Evolutionary conservation across 2,113 vertebrate genomes (phyloP), one percentile per base, ranked within the genome.

Genomic region (Gymnocephalus cernua): DNA sequence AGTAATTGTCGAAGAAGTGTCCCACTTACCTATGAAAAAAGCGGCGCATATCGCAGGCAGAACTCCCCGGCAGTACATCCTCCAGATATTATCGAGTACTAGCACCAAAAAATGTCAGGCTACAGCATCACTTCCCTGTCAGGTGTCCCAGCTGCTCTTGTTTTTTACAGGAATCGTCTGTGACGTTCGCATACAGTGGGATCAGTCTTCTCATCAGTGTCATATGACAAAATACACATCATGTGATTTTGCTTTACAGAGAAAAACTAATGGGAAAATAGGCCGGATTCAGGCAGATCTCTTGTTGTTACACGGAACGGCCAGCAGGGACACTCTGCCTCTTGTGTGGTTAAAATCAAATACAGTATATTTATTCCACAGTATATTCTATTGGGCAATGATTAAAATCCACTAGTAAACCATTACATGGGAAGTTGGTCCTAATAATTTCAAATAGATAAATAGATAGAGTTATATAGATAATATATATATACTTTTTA

Each of bases 191-290:
- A 54, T 51, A 48, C 69, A 6, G 57, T 29, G 41, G 82, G 86
- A 64, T 77, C 80, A 47, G 45, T 81, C 70, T 58, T 71, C 77
- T 90, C 88, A 86, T 92, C 89, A 74, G 86, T 80, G 90, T 95
- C 95, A 94, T 90, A 89, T 94, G 94, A 94, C 94, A 92, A 89
- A 87, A 86, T 70, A 68, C 51, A 57, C 79, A 93, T 93, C 95
- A 95, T 94, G 95, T 95, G 95, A 95, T 91, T 93, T 81, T 82
- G 86, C 92, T 94, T 93, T 88, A 68, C 64, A 61, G 47, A 50
- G 53, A 38, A 84, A 86, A 81, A 54, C 23, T 29, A 53, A 76
- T 41, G 38, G 75, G 14, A 53, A 48, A 85, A 79, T 8, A 25
- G 54, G 77, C 53, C 57, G 59, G 57, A 81, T 66, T 79, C 41